These are phyloP conservation scores for Prunella fulvescens DNA, from an alignment of 2,113 vertebrate species.

Conservation along the genomic window DNA sequence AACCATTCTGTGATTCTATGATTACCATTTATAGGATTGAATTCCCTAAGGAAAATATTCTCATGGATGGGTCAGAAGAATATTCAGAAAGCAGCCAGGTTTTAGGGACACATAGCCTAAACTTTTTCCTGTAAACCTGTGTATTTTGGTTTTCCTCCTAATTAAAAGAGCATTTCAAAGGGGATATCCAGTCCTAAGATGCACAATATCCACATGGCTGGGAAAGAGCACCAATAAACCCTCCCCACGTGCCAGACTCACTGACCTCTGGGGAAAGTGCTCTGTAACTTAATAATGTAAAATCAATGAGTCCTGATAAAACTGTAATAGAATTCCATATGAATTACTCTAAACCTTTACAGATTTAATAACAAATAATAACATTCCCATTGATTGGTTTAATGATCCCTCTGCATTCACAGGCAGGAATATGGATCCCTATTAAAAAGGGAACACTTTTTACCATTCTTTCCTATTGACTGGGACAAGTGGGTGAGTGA, in stretches of 20 bases:
- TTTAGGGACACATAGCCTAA: not conserved
- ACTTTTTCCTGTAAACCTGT: not conserved
- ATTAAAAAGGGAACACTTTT: not conserved
- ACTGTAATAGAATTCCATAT: slow-evolving; percentile 1
- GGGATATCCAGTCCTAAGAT: not conserved
- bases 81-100: not conserved
- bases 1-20: not conserved
- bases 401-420: not conserved
- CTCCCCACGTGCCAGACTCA: not conserved
- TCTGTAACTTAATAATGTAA: not conserved
- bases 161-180: not conserved
- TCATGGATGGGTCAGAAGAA: not conserved
- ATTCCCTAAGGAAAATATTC: not conserved
- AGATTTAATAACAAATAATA: slow-evolving; percentile 49
- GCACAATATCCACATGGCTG: not conserved
- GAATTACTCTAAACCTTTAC: slow-evolving; percentile 3
- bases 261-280: not conserved
- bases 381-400: slow-evolving; percentile 9
- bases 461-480: not conserved
- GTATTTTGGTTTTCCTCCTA: not conserved
- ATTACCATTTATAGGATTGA: too few relatives aligned
- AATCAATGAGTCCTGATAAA: slow-evolving; percentile 41
- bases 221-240: not conserved
- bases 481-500: not conserved
- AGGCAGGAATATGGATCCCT: not conserved